phyloP scores from a whole-genome alignment of 1,140 invertebrate species.

The Samia ricini region DNA sequence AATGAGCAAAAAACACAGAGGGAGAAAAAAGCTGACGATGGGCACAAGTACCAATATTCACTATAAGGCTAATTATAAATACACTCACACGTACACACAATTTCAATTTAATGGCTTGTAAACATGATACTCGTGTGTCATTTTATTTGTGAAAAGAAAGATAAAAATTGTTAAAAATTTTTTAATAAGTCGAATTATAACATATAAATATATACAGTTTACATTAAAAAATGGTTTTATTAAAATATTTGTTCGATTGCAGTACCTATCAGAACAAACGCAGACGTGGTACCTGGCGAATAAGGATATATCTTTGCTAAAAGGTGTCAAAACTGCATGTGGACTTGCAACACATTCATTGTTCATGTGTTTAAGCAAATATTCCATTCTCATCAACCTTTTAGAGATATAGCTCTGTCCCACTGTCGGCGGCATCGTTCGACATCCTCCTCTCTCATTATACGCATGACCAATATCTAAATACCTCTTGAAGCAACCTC shows the following conservation, averaged over 20 bases:
- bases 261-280: conserved; percentile 16
- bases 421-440: conserved; percentile 12
- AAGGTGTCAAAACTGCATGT: conserved; percentile 22
- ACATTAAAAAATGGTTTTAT: neutral
- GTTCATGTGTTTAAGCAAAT: neutral
- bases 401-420: conserved; percentile 19
- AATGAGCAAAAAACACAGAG: conserved; percentile 52
- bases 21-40: conserved; percentile 50
- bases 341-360: conserved; percentile 26
- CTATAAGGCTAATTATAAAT: conserved; percentile 32
- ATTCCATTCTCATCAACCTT: conserved; percentile 16
- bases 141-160: neutral
- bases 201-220: neutral
- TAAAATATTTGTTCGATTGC: conserved; percentile 13
- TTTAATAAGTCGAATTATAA: neutral
- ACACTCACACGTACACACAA: too few relatives aligned
- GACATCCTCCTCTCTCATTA: conserved; percentile 30
- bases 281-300: conserved; percentile 28
- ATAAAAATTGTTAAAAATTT: neutral
- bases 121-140: too few relatives aligned
- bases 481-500: conserved; percentile 30
- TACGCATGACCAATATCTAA: conserved; percentile 24
- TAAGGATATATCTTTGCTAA: conserved; percentile 22
- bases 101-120: too few relatives aligned
- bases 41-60: conserved; percentile 70